Base-by-base conservation (phyloP, 1,140 invertebrate species). In the Eumaeus atala region DNA sequence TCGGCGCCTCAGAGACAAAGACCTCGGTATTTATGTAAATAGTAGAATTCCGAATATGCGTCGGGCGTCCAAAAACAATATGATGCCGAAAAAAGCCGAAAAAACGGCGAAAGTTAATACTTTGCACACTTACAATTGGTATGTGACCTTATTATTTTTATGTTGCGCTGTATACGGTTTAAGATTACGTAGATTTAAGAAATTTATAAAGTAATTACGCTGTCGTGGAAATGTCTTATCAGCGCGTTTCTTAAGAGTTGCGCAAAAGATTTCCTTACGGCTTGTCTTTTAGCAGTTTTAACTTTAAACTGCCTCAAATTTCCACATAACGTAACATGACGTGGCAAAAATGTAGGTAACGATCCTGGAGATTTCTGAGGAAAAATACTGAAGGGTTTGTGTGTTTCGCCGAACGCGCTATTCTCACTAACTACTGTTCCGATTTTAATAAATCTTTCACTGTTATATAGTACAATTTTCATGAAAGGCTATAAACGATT, bases 1-100 rank as follows among this genome's bases (percentile, higher is more conserved):
- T 64, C 65, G 78, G 78, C 79, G 78, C 76, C 74, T 72, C 72
- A 67, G 66, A 67, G 66, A 56, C 58, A 79, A 71, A 80, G 77
- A 79, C 72, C 58, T 55, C 58, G 70, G 77, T 58, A 81, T 82
- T 82, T 85, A 85, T 83, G 82, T 85, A 85, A 85, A 85, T 84
- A 66, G 62, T 68, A 67, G 69, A 74, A 83, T 83, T 75, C 76
- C 76, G 70, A 80, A 84, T 82, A 82, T 80, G 73, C 71, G 62
- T 59, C 56, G 36, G 11, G 12, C 40, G 9, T 9, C 65, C 70
- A 78, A 80, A 84, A 82, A 79, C 73, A 77, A 74, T 71, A 62
- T 67, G 61, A 56, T 51, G 50, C 56, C 56, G 61, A 64, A 73
- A 77, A 77, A 82, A 74, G 65, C 61, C 65, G 68, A 73, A 77